Base-by-base conservation (phyloP, 2,797 vertebrate species). In the Girardinus metallicus region DNA sequence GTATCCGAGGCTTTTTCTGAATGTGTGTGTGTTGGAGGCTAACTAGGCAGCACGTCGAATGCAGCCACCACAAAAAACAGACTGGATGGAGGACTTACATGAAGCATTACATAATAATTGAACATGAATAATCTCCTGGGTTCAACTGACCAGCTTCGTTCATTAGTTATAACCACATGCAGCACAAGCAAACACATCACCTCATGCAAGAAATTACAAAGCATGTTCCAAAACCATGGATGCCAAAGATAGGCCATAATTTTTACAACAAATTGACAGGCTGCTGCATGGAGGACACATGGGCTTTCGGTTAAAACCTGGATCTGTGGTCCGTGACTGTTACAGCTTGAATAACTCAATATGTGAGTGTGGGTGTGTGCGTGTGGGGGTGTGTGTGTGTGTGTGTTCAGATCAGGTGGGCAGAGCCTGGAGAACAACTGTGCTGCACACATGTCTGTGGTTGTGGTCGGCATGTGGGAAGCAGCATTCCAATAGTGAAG, bases 121-220 rank as follows among this genome's bases (percentile, higher is more conserved):
- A 92, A 92, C 85, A 81, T 92, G 87, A 94, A 92, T 86, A 83
- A 86, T 80, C 73, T 87, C 90, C 80, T 91, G 85, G 78, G 80
- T 86, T 78, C 10, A 29, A 80, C 81, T 68, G 82, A 85, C 79
- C 62, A 11, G 76, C 46, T 85, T 82, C 73, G 80, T 74, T 80
- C 21, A 12, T 81, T 84, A 90, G 84, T 85, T 88, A 83, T 80
- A 43, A 79, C 75, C 84, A 90, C 89, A 85, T 44, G 70, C 80
- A 87, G 75, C 75, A 79, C 85, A 90, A 91, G 87, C 90, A 90
- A 92, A 89, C 86, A 86, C 77, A 87, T 90, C 81, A 80, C 29
- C 12, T 39, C 60, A 43, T 10, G 47, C 53, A 76, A 82, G 78
- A 86, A 88, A 90, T 85, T 88, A 81, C 89, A 89, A 88, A 90